Evolutionary conservation across 2,797 vertebrate genomes (phyloP), one percentile per base, ranked within the genome.

Genomic region (Pyrocephalus nanus): DNA sequence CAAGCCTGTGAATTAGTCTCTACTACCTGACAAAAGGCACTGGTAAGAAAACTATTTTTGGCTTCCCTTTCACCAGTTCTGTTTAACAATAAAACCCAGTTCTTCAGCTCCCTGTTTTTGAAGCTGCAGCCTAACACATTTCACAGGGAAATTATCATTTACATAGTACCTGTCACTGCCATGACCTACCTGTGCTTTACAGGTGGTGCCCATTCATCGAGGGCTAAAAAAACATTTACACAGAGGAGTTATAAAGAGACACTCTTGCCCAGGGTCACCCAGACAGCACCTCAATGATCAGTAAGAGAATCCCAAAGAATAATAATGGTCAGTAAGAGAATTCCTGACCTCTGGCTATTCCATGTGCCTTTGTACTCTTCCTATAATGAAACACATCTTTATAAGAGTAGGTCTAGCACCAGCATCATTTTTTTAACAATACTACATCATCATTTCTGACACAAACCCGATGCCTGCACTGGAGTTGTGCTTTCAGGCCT

Each of bases 31-130:
- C 55, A 92, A 75, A 95, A 67, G 55, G 85, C 17, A 43, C 51
- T 36, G 2, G 1, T 16, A 47, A 62, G 62, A 74, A 62, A 86
- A 64, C n/a, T 86, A 71, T 80, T 94, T 88, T 60, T 51, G 75
- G 65, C 65, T 92, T 86, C 74, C 57, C 70, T 94, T 90, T 92
- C 61, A 73, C 69, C 50, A 50, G 26, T 50, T 85, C 75, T 83
- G 45, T 74, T 80, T 75, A 90, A 84, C 70, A 90, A 72, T 64
- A 90, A 77, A 84, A 11, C 42, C 17, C 45, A 57, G 19, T 54
- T 90, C 51, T 67, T 64, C 30, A 64, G 45, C 45, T 81, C 91
- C 57, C 65, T 78, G 47, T 8, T 83, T 94, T 40, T 75, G 36
- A 88, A 77, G 74, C 25, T 17, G 48, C 15, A 66, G 57, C 60